Base-by-base conservation (phyloP, 2,888 invertebrate species). In the Sesamia inferens region DNA sequence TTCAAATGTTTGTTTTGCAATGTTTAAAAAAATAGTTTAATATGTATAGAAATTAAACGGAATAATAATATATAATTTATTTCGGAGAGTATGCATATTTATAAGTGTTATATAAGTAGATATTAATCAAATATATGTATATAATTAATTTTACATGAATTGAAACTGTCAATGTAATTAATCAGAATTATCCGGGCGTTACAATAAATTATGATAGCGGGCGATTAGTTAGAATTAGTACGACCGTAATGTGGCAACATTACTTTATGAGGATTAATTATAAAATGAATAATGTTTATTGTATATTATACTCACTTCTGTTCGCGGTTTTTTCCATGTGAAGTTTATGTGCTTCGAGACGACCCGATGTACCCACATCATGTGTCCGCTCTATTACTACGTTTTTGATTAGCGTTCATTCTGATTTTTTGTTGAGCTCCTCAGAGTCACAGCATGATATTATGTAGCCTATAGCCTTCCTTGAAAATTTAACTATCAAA, bases 61-160 rank as follows among this genome's bases (percentile, higher is more conserved):
- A 31, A 31, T 31, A 31, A 31, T 31, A 31, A 31, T n/a, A n/a
- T n/a, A n/a, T 31, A 31, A 31, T 31, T 31, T 31, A 31, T 31
- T 31, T 31, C 31, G 3, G 31, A 31, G 2, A 2, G 31, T 31
- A 31, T 31, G 2, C 31, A 31, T 31, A 31, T 31, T 31, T 31
- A 31, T 31, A 31, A 31, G 31, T 47, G 51, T 57, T 19, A 48
- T 14, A 47, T 13, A 54, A 16, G 24, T 24, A 57, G 24, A 3
- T 11, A 62, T 54, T 66, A 57, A 61, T 67, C 19, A 47, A 42
- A 31, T 31, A 31, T 31, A 31, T 31, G 31, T 31, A 31, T 31
- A 47, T 59, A 55, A 82, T 64, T 51, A 64, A 82, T 63, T 44
- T 0, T 57, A 54, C 44, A 63, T 58, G 14, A 69, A 76, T 79